Evolutionary conservation across 2,888 invertebrate species (phyloP).

Genomic region (Flexamia atlantica): DNA sequence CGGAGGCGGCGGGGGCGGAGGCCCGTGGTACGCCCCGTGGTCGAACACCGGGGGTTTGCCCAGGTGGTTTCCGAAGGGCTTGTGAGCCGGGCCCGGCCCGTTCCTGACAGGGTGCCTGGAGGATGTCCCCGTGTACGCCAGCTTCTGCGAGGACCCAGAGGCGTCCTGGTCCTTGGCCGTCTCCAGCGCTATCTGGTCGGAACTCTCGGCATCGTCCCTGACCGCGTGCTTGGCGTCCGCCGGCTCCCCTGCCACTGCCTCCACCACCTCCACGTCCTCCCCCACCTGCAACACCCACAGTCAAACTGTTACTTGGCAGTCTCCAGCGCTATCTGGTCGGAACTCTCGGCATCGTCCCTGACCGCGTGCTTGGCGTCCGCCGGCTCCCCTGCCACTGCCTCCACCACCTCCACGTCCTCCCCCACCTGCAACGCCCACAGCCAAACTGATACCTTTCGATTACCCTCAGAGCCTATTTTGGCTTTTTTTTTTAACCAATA

Average conservation of each 20-base stretch:
- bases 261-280: constrained; percentile 69
- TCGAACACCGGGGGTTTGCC: constrained; percentile 79
- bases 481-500: no score
- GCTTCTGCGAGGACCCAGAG: constrained; percentile 64
- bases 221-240: constrained; percentile 60
- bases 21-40: constrained; percentile 74
- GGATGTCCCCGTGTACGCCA: constrained; percentile 51
- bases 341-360: constrained; percentile 68
- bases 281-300: constrained; percentile 65
- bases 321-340: constrained; percentile 69
- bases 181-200: constrained; percentile 69
- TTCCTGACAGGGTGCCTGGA: constrained; percentile 56
- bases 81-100: constrained; percentile 47
- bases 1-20: constrained; percentile 78
- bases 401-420: constrained; percentile 69
- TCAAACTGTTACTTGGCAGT: constrained; percentile 65
- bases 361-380: constrained; percentile 60
- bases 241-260: constrained; percentile 67
- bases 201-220: constrained; percentile 68
- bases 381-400: constrained; percentile 67
- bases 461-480: no score
- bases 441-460: no score
- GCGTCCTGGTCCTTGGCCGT: constrained; percentile 66
- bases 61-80: constrained; percentile 52
- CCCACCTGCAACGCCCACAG: constrained; percentile 64